These are phyloP conservation scores for Amblyraja radiata DNA, from an alignment of 2,797 vertebrate genomes.

Conservation along the genomic window DNA sequence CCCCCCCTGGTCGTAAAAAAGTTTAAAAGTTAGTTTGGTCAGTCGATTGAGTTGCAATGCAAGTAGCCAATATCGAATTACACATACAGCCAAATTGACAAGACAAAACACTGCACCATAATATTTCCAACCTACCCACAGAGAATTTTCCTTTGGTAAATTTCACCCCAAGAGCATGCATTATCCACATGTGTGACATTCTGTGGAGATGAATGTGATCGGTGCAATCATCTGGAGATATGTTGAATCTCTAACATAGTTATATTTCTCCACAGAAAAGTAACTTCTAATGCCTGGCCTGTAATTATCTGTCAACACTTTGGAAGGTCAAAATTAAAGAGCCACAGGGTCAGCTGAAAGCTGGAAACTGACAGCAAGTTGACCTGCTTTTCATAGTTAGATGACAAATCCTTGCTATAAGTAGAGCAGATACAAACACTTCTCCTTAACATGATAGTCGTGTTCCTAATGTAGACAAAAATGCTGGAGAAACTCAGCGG, in stretches of 20 bases:
- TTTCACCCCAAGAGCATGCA: not conserved
- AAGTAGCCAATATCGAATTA: not conserved
- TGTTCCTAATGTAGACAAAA: too few species aligned
- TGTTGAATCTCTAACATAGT: not conserved
- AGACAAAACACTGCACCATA: not conserved
- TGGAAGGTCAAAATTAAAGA: not conserved
- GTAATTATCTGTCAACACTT: not conserved
- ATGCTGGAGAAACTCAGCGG: too few species aligned
- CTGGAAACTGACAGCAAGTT: not conserved
- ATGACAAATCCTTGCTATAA: not conserved
- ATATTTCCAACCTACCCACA: not conserved
- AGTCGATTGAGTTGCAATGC: not conserved
- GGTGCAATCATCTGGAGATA: not conserved
- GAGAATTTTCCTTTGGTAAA: not conserved
- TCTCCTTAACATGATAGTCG: too few species aligned
- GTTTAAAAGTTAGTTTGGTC: not conserved
- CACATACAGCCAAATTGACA: not conserved
- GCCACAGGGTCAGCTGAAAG: not conserved
- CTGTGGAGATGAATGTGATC: not conserved
- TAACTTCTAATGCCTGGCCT: not conserved
- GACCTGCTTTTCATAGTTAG: not conserved
- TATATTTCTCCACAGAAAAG: not conserved
- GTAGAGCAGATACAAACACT: not conserved
- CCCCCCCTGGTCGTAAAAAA: not conserved
- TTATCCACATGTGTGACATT: not conserved